Evolutionary conservation across 2,113 vertebrate species (phyloP), one percentile per base, ranked within the genome.

Genomic region (Larimichthys polyactis): DNA sequence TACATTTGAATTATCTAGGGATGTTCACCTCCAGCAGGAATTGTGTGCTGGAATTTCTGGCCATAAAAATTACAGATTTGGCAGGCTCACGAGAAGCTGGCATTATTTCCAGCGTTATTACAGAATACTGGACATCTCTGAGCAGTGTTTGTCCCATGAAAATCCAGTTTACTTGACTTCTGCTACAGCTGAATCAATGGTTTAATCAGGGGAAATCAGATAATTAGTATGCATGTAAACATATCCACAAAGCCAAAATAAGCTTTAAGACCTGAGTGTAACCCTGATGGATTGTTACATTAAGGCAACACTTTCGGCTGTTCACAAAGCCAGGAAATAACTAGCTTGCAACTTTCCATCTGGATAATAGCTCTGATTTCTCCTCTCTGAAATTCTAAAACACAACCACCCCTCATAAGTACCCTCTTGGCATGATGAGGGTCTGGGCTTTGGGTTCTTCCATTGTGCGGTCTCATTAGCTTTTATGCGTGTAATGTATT

Each of bases 391-490:
- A 79, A 24, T 54, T 84, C 44, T 29, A 36, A 67, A 80, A 80
- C 49, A 58, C 14, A 66, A 32, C 48, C 66, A 32, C 11, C 3
- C 11, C 40, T 59, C 55, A 71, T 9, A 69, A 29, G 51, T 19
- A 36, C 63, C 71, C 68, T 51, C 60, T 68, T 29, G 17, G 71
- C 27, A 2, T 69, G 82, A 81, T 69, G 65, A 79, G 65, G 75
- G 87, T 66, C 87, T 70, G 20, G 24, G 52, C 75, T 51, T 74
- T 11, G n/a, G 73, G 40, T 59, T 83, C 69, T 22, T 55, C 74
- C 17, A 81, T 16, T 3, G 79, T 68, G 63, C 62, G 2, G 17
- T 63, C 76, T 86, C 81, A 87, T 90, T 89, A 85, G 82, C 71
- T 73, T 71, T 65, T 69, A 90, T 89, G 83, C 86, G 85, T 79